phyloP scores from a whole-genome alignment of 2,888 invertebrate genomes.

The Monoplex corrugatus region DNA sequence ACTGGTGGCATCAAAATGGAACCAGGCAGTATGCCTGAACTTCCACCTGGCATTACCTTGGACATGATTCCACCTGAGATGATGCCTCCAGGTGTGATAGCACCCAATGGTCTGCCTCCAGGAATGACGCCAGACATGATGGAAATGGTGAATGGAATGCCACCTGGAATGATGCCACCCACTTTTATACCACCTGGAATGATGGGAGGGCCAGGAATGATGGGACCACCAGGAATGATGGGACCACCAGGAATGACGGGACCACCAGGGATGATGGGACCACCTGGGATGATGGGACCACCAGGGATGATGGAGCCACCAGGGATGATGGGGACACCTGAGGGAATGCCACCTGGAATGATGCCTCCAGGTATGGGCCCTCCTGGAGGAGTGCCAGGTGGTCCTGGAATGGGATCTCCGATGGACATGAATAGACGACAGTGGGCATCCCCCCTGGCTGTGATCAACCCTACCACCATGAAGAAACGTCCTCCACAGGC shows the following conservation, averaged over 20 bases:
- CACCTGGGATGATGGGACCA: constrained; percentile 44
- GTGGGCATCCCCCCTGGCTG: constrained; percentile 4
- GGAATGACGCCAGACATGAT: constrained; percentile 6
- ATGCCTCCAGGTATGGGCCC: neutral
- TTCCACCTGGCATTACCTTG: constrained; percentile 45
- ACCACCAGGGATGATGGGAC: constrained; percentile 39
- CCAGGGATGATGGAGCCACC: constrained; percentile 43
- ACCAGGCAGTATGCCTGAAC: neutral
- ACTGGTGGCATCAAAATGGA: neutral
- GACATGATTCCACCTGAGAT: constrained; percentile 49
- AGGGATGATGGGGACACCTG: constrained; percentile 39
- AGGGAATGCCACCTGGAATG: neutral
- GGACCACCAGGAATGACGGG: constrained; percentile 32
- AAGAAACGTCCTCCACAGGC: constrained; percentile 38
- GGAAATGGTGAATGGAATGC: neutral
- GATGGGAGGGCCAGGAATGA: constrained; percentile 35
- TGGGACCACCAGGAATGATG: constrained; percentile 14
- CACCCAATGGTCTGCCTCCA: constrained; percentile 7
- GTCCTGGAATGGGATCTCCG: neutral
- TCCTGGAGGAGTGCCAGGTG: neutral
- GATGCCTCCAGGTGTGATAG: constrained; percentile 22
- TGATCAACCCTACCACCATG: constrained; percentile 26
- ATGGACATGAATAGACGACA: neutral
- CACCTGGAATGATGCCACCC: constrained; percentile 36
- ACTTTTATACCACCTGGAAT: constrained; percentile 38